Evolutionary conservation across 2,888 invertebrate genomes (phyloP).

Genomic region (Notocelia uddmanniana): DNA sequence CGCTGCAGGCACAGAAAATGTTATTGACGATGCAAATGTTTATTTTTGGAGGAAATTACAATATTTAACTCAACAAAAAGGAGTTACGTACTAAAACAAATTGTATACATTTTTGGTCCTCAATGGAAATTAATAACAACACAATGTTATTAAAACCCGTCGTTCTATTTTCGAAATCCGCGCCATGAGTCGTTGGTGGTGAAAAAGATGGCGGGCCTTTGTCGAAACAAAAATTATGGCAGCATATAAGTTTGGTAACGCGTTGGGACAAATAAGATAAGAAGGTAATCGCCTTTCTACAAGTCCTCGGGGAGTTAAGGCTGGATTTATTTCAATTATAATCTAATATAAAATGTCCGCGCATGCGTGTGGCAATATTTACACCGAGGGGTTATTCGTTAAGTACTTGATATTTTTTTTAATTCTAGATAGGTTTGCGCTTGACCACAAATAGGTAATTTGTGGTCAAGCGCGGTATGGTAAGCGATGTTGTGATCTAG

Average conservation of each 20-base stretch:
- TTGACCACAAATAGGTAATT: no score
- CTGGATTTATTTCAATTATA: slow-evolving; percentile 84
- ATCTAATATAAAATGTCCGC: slow-evolving; percentile 66
- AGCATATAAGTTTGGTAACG: slow-evolving; percentile 41
- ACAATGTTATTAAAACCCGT: neutral
- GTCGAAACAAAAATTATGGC: slow-evolving; percentile 39
- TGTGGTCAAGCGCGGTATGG: no score
- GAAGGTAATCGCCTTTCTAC: slow-evolving; percentile 71
- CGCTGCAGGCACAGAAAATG: slow-evolving; percentile 68
- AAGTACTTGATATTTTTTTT: no score
- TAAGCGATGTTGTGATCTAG: no score
- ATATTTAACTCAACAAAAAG: slow-evolving; percentile 64
- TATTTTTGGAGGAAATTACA: slow-evolving; percentile 55
- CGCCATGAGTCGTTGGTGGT: slow-evolving; percentile 11
- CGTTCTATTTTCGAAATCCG: slow-evolving; percentile 35
- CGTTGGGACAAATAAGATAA: slow-evolving; percentile 62
- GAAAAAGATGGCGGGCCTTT: slow-evolving; percentile 35
- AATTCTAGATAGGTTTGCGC: no score
- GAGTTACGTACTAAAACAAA: neutral
- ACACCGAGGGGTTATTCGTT: no score
- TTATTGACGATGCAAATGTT: slow-evolving; percentile 85
- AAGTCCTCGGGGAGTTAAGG: slow-evolving; percentile 68
- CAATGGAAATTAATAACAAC: slow-evolving; percentile 4
- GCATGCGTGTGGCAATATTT: slow-evolving; percentile 72
- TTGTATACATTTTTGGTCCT: neutral